Base-by-base conservation (phyloP, 2,797 vertebrate species). In the Knipowitschia caucasica region DNA sequence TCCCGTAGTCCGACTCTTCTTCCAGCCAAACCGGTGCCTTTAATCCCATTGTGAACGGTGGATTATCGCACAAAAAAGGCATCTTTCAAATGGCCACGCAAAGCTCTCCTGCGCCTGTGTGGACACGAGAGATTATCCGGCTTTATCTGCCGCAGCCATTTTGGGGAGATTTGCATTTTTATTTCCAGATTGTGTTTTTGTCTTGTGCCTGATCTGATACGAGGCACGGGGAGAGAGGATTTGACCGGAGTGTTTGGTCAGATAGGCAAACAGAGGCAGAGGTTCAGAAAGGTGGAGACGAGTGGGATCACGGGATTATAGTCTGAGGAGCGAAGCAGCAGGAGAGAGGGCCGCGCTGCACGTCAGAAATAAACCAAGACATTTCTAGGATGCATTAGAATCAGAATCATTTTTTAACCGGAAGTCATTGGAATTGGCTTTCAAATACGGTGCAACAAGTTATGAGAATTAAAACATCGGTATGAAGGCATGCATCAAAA, bases 71-170 rank as follows among this genome's bases (percentile, higher is more conserved):
- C n/a, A n/a, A n/a, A n/a, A n/a, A n/a, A n/a, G n/a, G n/a, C n/a
- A n/a, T n/a, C n/a, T n/a, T n/a, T n/a, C n/a, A n/a, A n/a, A n/a
- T n/a, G n/a, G n/a, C n/a, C 34, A 36, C 26, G 26, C 26, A 10
- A 10, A 10, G 2, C 27, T 30, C 33, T 11, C 11, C 60, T 61
- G 56, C 64, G 57, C 69, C 79, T 75, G 64, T 78, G 78, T 80
- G 74, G 73, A 80, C 69, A 47, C 4, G 57, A 73, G 64, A 77
- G 78, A 83, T 83, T 83, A 85, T 78, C 66, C 67, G 69, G 78
- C 53, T 79, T 82, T 78, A 83, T 76, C 78, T 72, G 75, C 65
- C 75, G 73, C 73, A 70, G 62, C 54, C 77, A 59, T 84, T 84
- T 84, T 77, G 62, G 53, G 61, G 50, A 73, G 73, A 71, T 78